Percentiles rank a stretch among this genome's conserved stretches.
Conservation (phyloP, 2,888 invertebrate genomes). For the Carpatolechia fugitivella region DNA sequence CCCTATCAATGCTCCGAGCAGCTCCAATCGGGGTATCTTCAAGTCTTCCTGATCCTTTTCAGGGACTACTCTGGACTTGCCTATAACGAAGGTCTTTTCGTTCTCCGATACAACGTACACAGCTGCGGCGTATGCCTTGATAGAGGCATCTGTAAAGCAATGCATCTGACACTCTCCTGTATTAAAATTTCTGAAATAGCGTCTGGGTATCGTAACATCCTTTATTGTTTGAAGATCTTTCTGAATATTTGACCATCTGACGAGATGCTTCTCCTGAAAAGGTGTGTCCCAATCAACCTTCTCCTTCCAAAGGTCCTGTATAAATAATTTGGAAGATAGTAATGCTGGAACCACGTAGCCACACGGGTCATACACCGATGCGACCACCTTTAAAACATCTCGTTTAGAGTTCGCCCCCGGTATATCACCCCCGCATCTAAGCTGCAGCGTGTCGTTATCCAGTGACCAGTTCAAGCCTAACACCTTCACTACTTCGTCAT, state of each 20-base stretch:
- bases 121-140: too few species aligned
- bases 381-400: slow-evolving; percentile 11
- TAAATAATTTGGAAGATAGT: slow-evolving; percentile 16
- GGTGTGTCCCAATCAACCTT: slow-evolving; percentile 19
- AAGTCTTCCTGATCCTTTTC: background rate
- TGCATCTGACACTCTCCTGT: too few species aligned
- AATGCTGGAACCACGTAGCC: slow-evolving; percentile 13
- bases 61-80: background rate
- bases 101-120: too few species aligned
- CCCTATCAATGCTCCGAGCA: background rate
- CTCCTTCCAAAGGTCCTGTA: slow-evolving; percentile 12
- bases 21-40: background rate
- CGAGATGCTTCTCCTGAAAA: background rate
- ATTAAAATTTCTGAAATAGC: too few species aligned
- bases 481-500: background rate
- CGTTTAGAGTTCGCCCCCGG: background rate
- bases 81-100: background rate
- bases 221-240: too few species aligned
- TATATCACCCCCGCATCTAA: background rate
- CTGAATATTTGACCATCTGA: background rate
- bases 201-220: too few species aligned
- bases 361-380: slow-evolving; percentile 23
- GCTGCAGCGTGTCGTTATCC: background rate
- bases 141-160: too few species aligned
- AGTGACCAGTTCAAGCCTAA: background rate